Evolutionary conservation across 2,888 invertebrate species (phyloP).

Genomic region (Polymixis flavicincta): DNA sequence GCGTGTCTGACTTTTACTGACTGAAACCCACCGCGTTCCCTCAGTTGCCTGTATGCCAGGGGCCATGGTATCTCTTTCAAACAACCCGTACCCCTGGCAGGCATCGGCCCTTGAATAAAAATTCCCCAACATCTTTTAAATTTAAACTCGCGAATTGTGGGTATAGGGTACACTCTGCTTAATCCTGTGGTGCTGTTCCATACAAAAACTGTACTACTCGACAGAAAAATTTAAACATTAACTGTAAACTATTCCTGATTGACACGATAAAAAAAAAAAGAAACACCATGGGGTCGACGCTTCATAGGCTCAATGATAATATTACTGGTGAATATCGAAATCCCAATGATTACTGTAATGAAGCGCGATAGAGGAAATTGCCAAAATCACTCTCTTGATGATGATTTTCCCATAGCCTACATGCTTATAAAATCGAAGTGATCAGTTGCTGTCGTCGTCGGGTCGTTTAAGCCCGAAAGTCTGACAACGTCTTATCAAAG

Average conservation of each 20-base stretch:
- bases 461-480: too few species aligned
- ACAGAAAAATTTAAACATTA: neutral
- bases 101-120: too few species aligned
- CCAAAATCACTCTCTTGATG: conserved; percentile 23
- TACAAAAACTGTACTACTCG: neutral
- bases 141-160: too few species aligned
- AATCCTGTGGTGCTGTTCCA: too few species aligned
- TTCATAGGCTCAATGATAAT: neutral
- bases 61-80: too few species aligned
- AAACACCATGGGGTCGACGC: neutral
- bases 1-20: too few species aligned
- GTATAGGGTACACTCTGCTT: too few species aligned
- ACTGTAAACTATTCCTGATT: neutral
- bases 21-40: too few species aligned
- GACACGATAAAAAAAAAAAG: neutral
- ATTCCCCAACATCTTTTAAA: too few species aligned
- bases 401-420: conserved; percentile 7
- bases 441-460: neutral
- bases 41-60: too few species aligned
- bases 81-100: too few species aligned
- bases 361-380: conserved; percentile 6
- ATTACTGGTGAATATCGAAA: conserved; percentile 3
- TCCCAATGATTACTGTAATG: neutral
- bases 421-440: neutral
- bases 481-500: too few species aligned